Evolutionary conservation across 2,888 invertebrate species (phyloP), one percentile per base, ranked within the genome.

Genomic region (Cantharis lateralis): DNA sequence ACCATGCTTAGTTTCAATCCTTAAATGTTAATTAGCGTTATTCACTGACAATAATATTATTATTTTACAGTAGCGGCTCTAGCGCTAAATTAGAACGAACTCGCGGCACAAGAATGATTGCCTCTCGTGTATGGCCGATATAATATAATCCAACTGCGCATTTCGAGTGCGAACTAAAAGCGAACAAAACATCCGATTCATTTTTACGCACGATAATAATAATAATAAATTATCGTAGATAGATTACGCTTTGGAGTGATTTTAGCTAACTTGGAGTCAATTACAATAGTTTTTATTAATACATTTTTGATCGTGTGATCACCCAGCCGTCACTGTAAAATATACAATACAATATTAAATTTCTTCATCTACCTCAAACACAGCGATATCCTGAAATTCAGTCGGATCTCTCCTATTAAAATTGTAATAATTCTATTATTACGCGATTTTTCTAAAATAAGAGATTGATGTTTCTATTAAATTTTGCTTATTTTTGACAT

Each of bases 321-420:
- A 48, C n/a, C n/a, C 48, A 48, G 48, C 48, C 48, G 9, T 48
- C n/a, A 48, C 48, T 48, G 48, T 48, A 48, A 48, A 66, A 20
- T 66, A n/a, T 66, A 66, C 64, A 66, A 66, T 66, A 66, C 64
- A 66, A 66, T 66, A 66, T 66, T 66, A 66, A 66, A 66, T 66
- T 66, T 20, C 24, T 66, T 66, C 13, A 64, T 20, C 16, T 64
- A 64, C 18, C 18, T 15, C 68, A 28, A 68, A 15, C 26, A 15
- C 69, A 26, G 26, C 20, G 26, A 62, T 68, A 72, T 16, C 32
- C 62, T 24, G 66, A 71, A 62, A 69, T 64, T 79, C 79, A 79
- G 79, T 79, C 79, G 77, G 72, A 68, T 77, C 77, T 79, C 79
- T 79, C 79, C 77, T 79, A 69, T 61, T 68, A 16, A 28, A 64